phyloP scores from a whole-genome alignment of 2,113 vertebrate species.

The Paraplagusia blochii region DNA sequence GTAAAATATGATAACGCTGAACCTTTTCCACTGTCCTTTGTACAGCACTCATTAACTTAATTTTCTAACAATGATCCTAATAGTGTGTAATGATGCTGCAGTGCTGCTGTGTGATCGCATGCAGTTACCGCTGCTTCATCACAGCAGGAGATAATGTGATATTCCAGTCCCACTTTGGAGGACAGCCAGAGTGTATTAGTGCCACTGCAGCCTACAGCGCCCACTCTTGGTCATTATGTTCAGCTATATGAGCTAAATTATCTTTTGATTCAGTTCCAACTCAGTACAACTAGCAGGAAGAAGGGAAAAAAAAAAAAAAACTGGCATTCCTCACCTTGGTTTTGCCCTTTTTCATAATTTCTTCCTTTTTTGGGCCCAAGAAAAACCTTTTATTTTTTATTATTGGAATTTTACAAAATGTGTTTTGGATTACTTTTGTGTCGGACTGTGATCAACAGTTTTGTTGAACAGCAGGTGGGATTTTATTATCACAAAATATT shows the following conservation, averaged over 20 bases:
- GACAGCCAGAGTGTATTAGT: background rate
- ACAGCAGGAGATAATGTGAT: conserved; percentile 6
- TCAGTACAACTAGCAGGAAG: background rate
- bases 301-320: too few species aligned
- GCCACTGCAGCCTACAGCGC: background rate
- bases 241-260: background rate
- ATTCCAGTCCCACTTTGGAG: background rate
- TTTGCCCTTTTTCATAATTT: too few species aligned
- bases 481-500: too few species aligned
- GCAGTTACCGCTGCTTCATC: background rate
- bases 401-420: too few species aligned
- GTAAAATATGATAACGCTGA: too few species aligned
- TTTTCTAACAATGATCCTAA: conserved; percentile 1
- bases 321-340: too few species aligned
- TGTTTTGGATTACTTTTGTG: too few species aligned
- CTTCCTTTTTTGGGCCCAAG: too few species aligned
- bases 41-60: background rate
- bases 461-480: too few species aligned
- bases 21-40: background rate
- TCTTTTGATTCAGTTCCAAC: background rate
- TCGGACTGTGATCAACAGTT: too few species aligned
- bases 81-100: background rate
- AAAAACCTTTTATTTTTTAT: too few species aligned
- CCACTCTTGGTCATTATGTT: background rate
- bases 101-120: background rate